These are phyloP conservation scores for Theristicus caerulescens DNA, from an alignment of 2,113 vertebrate species.

Conservation along the genomic window DNA sequence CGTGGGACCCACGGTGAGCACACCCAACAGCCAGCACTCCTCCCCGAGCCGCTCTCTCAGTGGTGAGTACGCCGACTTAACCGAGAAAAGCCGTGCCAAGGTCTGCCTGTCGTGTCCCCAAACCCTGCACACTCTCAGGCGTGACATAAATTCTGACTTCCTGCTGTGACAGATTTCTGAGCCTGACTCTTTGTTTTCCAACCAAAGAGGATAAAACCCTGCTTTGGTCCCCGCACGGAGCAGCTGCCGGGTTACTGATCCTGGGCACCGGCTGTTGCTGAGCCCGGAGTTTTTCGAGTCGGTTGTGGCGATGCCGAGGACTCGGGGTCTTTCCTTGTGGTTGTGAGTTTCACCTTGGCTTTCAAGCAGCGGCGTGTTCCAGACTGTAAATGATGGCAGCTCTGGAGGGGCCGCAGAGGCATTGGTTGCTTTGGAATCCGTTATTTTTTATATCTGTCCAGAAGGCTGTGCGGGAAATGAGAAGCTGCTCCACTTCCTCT, in stretches of 20 bases:
- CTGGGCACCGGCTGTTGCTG: neutral
- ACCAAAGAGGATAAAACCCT: neutral
- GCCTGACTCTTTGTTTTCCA: neutral
- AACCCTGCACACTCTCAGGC: neutral
- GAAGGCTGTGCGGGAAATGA: neutral
- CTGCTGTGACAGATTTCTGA: neutral
- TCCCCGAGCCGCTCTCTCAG: conserved; percentile 89
- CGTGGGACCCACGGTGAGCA: conserved; percentile 85
- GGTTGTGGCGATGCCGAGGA: neutral
- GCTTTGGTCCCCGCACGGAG: neutral
- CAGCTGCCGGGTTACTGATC: neutral
- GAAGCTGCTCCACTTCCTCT: neutral
- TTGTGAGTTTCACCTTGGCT: neutral
- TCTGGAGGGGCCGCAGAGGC: neutral
- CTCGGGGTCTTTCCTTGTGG: neutral
- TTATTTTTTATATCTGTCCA: neutral
- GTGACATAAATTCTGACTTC: neutral
- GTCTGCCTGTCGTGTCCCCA: neutral
- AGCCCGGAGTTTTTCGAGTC: neutral
- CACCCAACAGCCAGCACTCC: conserved; percentile 91
- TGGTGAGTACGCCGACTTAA: conserved; percentile 75
- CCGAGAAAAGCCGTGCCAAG: neutral
- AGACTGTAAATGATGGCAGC: neutral
- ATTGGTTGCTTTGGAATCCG: neutral
- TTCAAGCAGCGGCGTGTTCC: no score